phyloP scores from a whole-genome alignment of 37 sponge, comb jelly and placozoan species.

The Cladorhizidae sp. region DNA sequence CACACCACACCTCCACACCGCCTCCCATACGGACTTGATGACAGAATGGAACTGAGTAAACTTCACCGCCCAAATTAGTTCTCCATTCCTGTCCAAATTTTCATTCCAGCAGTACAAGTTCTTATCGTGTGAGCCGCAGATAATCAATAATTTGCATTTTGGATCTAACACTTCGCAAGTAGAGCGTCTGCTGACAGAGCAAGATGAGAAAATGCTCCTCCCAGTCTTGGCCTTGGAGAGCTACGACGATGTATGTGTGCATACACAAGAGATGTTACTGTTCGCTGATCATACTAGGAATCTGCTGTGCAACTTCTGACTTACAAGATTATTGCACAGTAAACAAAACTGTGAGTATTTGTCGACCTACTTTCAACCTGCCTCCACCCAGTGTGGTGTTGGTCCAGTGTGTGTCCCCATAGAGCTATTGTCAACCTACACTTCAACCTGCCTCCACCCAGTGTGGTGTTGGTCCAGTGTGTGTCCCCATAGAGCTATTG shows the following conservation, averaged over 20 bases:
- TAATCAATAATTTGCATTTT: background rate
- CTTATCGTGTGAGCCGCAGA: conserved; percentile 66
- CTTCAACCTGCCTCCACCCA: too few relatives aligned
- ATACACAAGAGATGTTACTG: too few relatives aligned
- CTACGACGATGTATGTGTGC: too few relatives aligned
- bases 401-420: background rate
- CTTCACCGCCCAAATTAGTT: conserved; percentile 33
- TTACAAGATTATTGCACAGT: too few relatives aligned
- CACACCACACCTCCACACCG: background rate
- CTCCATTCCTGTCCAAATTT: conserved; percentile 27
- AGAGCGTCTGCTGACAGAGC: background rate
- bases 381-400: background rate
- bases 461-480: too few relatives aligned
- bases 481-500: too few relatives aligned
- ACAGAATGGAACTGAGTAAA: conserved; percentile 65
- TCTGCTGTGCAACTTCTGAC: too few relatives aligned
- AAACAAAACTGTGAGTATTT: too few relatives aligned
- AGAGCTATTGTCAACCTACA: too few relatives aligned
- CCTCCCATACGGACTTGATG: too few relatives aligned
- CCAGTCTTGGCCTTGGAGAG: background rate
- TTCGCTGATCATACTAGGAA: too few relatives aligned
- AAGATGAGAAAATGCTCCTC: conserved; percentile 56
- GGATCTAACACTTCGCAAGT: conserved; percentile 1
- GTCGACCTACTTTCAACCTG: too few relatives aligned
- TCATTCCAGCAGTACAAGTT: conserved; percentile 66